Base-by-base conservation (phyloP, 64 coral and sea anemone species). In the Orbicella faveolata region DNA sequence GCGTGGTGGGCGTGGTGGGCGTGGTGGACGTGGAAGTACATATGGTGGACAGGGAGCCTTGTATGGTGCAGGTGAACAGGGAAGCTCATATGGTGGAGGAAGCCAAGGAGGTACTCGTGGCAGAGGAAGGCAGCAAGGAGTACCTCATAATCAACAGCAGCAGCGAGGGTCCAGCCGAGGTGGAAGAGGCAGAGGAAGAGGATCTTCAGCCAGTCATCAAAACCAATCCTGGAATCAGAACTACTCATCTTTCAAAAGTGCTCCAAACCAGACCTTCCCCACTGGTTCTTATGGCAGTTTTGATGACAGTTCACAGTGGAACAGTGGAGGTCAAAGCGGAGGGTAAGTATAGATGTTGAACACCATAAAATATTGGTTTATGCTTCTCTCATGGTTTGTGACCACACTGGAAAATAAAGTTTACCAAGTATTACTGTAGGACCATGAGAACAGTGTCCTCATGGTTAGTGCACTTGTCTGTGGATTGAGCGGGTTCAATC, bases 121-220 rank as follows among this genome's bases (percentile, higher is more conserved):
- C 12, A 30, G 69, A 35, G 76, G 75, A 20, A 87, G 79, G 35
- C 93, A 94, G 82, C 83, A 63, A 36, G 37, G 6, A 20, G 41
- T 35, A 20, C 61, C 61, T 36, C 44, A 23, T 20, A 83, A 39
- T 39, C 11, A 83, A 19, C 34, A 83, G 16, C 81, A 83, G 20
- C 81, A 83, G 36, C 23, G 36, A 66, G 81, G 14, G 34, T 83
- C 74, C 51, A 36, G 54, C 34, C 81, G 82, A 35, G 88, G 92
- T 63, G 75, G 88, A 4, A 76, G 87, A 37, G 93, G 93, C 12
- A 83, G 88, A 36, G 81, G 75, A 18, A 83, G 85, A 92, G 89
- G 79, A 21, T 65, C 19, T 9, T 19, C n/a, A 26, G 55, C 74
- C 33, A 77, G 76, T 9, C 74, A 73, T 23, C 89, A 81, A 2